Base-by-base conservation (phyloP, 2,797 vertebrate genomes). In the Natrix natrix region DNA sequence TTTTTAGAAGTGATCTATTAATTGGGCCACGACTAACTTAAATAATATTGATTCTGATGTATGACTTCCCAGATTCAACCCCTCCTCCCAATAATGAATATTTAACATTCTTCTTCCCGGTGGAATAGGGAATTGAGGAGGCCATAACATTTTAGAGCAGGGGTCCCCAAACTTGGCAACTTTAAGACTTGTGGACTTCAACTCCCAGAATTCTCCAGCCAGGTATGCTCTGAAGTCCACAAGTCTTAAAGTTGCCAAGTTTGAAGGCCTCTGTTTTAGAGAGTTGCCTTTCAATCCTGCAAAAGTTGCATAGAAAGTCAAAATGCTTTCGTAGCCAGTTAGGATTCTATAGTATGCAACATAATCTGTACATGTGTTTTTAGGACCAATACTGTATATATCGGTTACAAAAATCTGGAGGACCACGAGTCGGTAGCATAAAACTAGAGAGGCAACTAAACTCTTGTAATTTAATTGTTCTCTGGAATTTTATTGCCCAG, bases 81-180 rank as follows among this genome's bases (percentile, higher is more conserved):
- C 14, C 26, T 5, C 28, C 3, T 12, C 22, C 60, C 26, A 66
- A 69, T 32, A 55, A 32, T 57, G 37, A 83, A 57, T n/a, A 59
- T 91, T 91, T 37, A 63, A 61, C 22, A 89, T 61, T 61, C 86
- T 91, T 93, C 93, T 94, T 87, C 94, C 89, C 91, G 78, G 56
- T 48, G 78, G 90, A 94, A 91, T 91, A 74, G 61, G 92, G 93
- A 88, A 93, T 90, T 90, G 93, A 93, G 86, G 92, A 1, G 86
- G 94, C 96, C 93, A 91, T 89, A 90, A 95, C 56, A 59, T 90
- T 56, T 95, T 94, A 61, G 66, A 93, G 93, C 48, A 52, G 48
- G 48, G 48, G 48, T 52, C 6, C 48, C 48, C 48, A 52, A 52
- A 52, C 48, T 52, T 52, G 48, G 48, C 48, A 52, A 52, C 48